phyloP scores from a whole-genome alignment of 2,888 invertebrate genomes.

The Temnothorax rugatulus region DNA sequence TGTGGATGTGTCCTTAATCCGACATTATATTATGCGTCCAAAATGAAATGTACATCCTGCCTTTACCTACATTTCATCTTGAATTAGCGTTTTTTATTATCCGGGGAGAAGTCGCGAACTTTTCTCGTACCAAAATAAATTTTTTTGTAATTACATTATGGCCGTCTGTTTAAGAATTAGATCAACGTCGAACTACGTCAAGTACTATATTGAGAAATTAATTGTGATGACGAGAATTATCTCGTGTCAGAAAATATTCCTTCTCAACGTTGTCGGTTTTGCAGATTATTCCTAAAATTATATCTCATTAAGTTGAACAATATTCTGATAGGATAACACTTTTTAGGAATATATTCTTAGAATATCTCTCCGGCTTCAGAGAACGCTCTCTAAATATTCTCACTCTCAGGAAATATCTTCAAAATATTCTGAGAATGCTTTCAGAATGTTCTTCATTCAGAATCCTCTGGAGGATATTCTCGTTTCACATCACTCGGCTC shows the following conservation, averaged over 20 bases:
- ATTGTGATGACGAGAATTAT: neutral
- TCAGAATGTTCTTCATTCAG: conserved; percentile 36
- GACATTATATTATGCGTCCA: conserved; percentile 3
- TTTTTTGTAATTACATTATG: neutral
- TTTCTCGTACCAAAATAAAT: neutral
- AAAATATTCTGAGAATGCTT: conserved; percentile 18
- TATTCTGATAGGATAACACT: neutral
- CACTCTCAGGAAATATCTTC: neutral
- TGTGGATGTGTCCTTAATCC: conserved; percentile 35
- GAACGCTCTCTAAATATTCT: conserved; percentile 7
- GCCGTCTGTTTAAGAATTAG: neutral
- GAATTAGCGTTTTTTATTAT: neutral
- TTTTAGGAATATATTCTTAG: conserved; percentile 10
- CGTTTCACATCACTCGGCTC: conserved; percentile 31
- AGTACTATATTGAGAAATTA: neutral
- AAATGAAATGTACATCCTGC: neutral
- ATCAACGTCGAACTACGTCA: neutral
- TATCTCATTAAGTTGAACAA: neutral
- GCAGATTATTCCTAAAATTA: neutral
- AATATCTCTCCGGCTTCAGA: conserved; percentile 7
- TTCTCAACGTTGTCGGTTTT: neutral
- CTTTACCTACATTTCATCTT: neutral
- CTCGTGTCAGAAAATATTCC: neutral
- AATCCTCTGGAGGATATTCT: conserved; percentile 31
- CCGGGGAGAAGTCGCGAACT: neutral